Percentiles rank a stretch among this genome's conserved stretches.
These are phyloP conservation scores for Athripsodes cinereus DNA, from an alignment of 2,888 invertebrate species.

Conservation along the genomic window DNA sequence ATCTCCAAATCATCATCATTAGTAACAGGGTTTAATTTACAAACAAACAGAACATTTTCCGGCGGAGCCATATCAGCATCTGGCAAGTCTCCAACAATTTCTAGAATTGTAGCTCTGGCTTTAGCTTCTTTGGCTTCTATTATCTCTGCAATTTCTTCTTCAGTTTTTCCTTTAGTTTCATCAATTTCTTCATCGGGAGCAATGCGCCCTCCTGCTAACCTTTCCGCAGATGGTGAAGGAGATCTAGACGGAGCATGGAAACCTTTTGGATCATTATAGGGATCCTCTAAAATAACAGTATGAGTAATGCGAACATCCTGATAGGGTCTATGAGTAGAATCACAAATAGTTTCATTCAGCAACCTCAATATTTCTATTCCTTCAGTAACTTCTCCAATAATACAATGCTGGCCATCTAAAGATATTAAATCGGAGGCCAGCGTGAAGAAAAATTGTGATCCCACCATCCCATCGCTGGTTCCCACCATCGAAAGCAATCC, in stretches of 20 bases:
- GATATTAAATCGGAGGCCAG: conserved; percentile 82
- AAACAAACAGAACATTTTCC: conserved; percentile 98
- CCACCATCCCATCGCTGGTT: conserved; percentile 82
- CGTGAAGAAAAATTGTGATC: conserved; percentile 95
- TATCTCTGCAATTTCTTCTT: conserved; percentile 80
- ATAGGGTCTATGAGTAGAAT: conserved; percentile 83
- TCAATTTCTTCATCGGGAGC: conserved; percentile 92
- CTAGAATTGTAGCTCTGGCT: conserved; percentile 93
- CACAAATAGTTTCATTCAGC: conserved; percentile 92
- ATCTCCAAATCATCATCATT: conserved; percentile 96
- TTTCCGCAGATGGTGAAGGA: conserved; percentile 81
- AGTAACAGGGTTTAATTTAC: conserved; percentile 97
- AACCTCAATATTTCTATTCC: conserved; percentile 81
- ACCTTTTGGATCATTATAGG: conserved; percentile 82
- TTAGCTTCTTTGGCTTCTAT: conserved; percentile 89
- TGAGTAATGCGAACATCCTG: conserved; percentile 95
- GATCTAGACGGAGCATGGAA: conserved; percentile 76
- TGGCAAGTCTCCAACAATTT: conserved; percentile 97
- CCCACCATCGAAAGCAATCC: conserved; percentile 94
- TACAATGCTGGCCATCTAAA: conserved; percentile 85
- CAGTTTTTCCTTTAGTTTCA: conserved; percentile 80
- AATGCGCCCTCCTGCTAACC: conserved; percentile 77
- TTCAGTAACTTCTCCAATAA: conserved; percentile 93
- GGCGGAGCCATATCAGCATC: conserved; percentile 97
- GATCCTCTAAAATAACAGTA: conserved; percentile 93